phyloP scores from a whole-genome alignment of 2,113 vertebrate species.

The Panthera tigris region DNA sequence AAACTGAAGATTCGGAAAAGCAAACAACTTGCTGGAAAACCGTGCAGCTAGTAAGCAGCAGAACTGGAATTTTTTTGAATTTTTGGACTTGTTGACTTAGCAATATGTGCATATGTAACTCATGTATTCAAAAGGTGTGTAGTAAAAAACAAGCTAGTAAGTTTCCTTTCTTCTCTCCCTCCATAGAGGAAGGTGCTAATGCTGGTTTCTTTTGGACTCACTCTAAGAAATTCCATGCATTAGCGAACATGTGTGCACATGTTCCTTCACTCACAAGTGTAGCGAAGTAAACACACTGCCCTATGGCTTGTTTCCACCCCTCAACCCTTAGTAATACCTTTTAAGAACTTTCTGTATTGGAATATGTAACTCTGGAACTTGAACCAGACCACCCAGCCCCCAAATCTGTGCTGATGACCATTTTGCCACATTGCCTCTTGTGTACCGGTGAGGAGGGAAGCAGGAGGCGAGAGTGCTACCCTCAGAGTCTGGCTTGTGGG shows the following conservation, averaged over 20 bases:
- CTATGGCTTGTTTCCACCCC: neutral
- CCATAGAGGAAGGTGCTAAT: neutral
- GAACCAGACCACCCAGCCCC: neutral
- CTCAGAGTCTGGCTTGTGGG: neutral
- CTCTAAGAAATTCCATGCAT: neutral
- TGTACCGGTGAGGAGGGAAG: neutral
- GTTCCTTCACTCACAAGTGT: neutral
- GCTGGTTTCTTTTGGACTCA: neutral
- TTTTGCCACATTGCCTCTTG: neutral
- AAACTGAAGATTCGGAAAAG: conserved; percentile 18
- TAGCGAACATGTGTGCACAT: neutral
- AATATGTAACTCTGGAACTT: neutral
- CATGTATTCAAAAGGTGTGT: neutral
- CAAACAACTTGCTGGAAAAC: neutral
- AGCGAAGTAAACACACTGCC: neutral
- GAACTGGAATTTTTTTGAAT: neutral
- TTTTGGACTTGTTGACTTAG: neutral
- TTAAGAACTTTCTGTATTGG: neutral
- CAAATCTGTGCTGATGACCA: neutral
- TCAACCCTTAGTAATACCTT: neutral
- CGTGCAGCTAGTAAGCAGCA: neutral
- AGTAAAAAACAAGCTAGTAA: neutral
- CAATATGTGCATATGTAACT: neutral
- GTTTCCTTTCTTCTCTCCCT: neutral
- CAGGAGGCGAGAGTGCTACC: neutral